Conservation (phyloP, 2,113 vertebrate species). For the Terrapene triunguis region DNA sequence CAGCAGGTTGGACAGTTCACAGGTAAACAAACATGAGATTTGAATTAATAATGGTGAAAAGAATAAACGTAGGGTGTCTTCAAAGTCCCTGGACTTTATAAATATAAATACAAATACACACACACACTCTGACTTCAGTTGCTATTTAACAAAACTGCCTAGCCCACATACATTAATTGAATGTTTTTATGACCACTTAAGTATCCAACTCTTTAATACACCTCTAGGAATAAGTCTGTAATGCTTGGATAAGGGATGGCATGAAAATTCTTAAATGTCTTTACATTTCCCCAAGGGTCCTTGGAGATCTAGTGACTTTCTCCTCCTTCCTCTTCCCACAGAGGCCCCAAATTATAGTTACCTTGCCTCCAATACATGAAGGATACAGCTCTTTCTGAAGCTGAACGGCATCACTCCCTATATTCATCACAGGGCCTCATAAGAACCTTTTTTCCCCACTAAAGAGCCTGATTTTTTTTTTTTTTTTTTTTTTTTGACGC, state of each 20-base stretch:
- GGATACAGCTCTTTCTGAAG: background rate
- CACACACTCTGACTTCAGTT: background rate
- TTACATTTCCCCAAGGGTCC: background rate
- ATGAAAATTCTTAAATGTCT: background rate
- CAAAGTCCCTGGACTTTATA: background rate
- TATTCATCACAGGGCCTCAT: background rate
- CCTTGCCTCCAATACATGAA: background rate
- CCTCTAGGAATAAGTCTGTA: background rate
- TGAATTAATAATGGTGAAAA: background rate
- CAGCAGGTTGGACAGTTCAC: constrained; percentile 90
- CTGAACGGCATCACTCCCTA: background rate
- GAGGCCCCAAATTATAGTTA: background rate
- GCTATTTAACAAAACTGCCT: background rate
- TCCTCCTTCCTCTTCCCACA: rapidly evolving
- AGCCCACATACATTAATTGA: background rate
- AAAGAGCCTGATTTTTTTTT: background rate
- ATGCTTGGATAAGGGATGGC: background rate
- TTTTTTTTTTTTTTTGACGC: background rate
- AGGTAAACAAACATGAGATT: constrained; percentile 70
- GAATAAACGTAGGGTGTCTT: background rate
- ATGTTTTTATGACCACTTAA: background rate
- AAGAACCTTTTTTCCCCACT: background rate
- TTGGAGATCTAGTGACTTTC: background rate
- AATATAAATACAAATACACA: too few species aligned
- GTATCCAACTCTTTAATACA: background rate